phyloP scores from a whole-genome alignment of 2,888 invertebrate species.

The Synergus japonicus region DNA sequence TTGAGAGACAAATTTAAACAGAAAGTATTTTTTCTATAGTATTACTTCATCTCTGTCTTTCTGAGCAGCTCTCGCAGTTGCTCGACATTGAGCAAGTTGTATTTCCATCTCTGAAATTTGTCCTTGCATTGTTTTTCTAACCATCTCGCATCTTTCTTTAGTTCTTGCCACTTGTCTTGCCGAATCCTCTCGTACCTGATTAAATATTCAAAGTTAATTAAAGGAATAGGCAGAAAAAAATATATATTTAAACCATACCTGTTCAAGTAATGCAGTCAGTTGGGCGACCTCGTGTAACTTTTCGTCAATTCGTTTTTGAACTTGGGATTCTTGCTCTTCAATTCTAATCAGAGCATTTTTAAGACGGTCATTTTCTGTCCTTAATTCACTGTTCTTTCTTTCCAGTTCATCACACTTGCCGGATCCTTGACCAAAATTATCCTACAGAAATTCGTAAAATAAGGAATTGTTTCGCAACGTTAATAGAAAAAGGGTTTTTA shows the following conservation, averaged over 20 bases:
- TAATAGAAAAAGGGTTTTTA: conserved; percentile 7
- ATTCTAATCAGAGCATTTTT: conserved; percentile 79
- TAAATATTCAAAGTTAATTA: not conserved
- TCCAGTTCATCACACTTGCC: conserved; percentile 73
- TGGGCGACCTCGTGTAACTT: conserved; percentile 85
- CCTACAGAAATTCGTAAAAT: conserved; percentile 49
- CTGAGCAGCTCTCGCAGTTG: conserved; percentile 82
- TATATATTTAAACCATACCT: conserved; percentile 55
- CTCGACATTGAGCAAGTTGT: conserved; percentile 83
- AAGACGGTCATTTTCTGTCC: conserved; percentile 78
- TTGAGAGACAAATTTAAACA: not conserved
- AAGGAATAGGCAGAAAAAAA: not conserved
- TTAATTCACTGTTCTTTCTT: conserved; percentile 78
- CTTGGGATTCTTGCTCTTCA: conserved; percentile 81
- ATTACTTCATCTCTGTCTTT: conserved; percentile 83
- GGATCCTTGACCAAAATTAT: conserved; percentile 58
- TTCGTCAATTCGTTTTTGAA: conserved; percentile 82
- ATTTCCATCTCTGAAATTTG: conserved; percentile 84
- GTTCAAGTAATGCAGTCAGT: conserved; percentile 82
- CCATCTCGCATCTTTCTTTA: conserved; percentile 83
- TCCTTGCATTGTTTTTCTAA: conserved; percentile 82
- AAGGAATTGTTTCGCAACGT: not conserved
- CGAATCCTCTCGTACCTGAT: conserved; percentile 83
- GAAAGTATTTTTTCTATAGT: not conserved
- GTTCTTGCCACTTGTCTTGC: conserved; percentile 83